Evolutionary conservation across 2,888 invertebrate species (phyloP).

Genomic region (Polia nebulosa): DNA sequence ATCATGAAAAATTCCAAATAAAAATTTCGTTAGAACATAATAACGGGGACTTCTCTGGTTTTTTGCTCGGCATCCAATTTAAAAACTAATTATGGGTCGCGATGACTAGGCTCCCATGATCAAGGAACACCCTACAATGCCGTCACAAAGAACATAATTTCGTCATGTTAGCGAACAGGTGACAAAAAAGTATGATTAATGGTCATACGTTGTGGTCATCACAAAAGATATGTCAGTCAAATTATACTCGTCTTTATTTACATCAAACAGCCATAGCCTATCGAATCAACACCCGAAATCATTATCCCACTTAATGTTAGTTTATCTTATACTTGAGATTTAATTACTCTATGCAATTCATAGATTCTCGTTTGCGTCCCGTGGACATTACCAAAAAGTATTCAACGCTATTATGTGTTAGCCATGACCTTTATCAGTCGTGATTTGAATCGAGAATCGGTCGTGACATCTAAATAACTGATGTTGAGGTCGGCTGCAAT

Average conservation of each 20-base stretch:
- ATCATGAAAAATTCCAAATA: slow-evolving; percentile 82
- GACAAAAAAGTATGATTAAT: slow-evolving; percentile 90
- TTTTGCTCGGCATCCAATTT: slow-evolving; percentile 88
- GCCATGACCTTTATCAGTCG: slow-evolving; percentile 87
- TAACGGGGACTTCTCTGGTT: slow-evolving; percentile 86
- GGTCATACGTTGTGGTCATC: slow-evolving; percentile 77
- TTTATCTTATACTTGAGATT: slow-evolving; percentile 15
- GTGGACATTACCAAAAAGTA: slow-evolving; percentile 74
- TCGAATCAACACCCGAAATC: slow-evolving; percentile 58
- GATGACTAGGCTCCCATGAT: slow-evolving; percentile 86
- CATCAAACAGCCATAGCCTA: slow-evolving; percentile 67
- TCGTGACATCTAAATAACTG: slow-evolving; percentile 89
- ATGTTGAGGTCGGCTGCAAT: slow-evolving; percentile 84
- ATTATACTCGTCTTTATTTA: slow-evolving; percentile 75
- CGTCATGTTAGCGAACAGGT: slow-evolving; percentile 86
- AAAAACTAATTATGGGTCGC: slow-evolving; percentile 89
- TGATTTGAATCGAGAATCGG: slow-evolving; percentile 80
- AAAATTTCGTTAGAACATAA: slow-evolving; percentile 84
- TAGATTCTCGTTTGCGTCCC: slow-evolving; percentile 50
- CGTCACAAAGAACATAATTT: slow-evolving; percentile 86
- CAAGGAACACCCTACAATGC: slow-evolving; percentile 83
- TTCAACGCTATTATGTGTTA: slow-evolving; percentile 76
- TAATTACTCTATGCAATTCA: slow-evolving; percentile 57
- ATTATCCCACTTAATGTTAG: slow-evolving; percentile 19
- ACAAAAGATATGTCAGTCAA: slow-evolving; percentile 84